Evolutionary conservation across 2,888 invertebrate species (phyloP).

Genomic region (Temnothorax unifasciatus): DNA sequence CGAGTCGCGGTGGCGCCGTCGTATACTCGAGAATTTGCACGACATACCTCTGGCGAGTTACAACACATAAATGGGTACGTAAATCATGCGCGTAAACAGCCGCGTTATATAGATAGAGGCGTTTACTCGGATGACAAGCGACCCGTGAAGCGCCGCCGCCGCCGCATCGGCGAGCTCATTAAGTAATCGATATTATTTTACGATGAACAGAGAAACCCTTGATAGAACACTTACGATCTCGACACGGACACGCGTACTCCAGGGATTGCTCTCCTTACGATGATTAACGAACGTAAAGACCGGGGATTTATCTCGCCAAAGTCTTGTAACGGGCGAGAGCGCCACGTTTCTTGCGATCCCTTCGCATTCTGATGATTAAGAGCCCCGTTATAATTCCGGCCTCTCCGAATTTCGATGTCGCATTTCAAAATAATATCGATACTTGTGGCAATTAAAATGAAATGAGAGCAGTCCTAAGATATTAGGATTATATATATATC

Average conservation of each 20-base stretch:
- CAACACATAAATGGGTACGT: conserved; percentile 55
- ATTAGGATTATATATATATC: not conserved
- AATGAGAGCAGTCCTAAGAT: not conserved
- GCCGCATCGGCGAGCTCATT: conserved; percentile 59
- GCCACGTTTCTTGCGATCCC: conserved; percentile 19
- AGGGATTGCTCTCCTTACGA: conserved; percentile 54
- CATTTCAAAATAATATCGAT: not conserved
- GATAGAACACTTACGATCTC: conserved; percentile 56
- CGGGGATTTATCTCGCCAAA: conserved; percentile 52
- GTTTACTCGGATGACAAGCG: conserved; percentile 57
- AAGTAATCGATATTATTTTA: conserved; percentile 68
- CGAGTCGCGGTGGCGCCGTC: conserved; percentile 45
- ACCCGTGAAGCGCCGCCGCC: conserved; percentile 57
- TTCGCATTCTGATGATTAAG: not conserved
- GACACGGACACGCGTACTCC: conserved; percentile 50
- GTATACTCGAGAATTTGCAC: conserved; percentile 39
- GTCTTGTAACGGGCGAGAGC: conserved; percentile 39
- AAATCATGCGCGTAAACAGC: conserved; percentile 56
- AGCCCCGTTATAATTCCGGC: conserved; percentile 3
- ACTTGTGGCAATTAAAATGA: not conserved
- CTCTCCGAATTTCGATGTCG: not conserved
- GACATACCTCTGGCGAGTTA: conserved; percentile 53
- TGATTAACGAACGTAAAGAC: conserved; percentile 67
- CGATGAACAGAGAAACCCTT: conserved; percentile 63
- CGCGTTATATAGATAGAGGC: conserved; percentile 57